Base-by-base conservation (phyloP, 2,797 vertebrate genomes). In the Hafferia zeledoni region DNA sequence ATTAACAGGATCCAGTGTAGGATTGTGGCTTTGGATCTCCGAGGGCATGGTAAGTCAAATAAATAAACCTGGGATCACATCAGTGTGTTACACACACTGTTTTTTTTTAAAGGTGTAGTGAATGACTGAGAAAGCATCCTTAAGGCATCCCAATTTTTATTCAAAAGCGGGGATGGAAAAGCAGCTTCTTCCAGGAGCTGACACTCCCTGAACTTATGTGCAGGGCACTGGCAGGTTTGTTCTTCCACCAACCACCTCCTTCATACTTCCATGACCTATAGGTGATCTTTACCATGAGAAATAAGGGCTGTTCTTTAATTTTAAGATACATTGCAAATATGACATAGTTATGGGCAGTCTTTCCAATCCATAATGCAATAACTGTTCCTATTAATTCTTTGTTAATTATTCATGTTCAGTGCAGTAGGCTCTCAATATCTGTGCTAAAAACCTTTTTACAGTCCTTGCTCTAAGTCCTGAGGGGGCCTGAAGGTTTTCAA, bases 11-110 rank as follows among this genome's bases (percentile, higher is more conserved):
- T 99, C 97, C 98, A 98, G 83, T 99, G 99, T 93, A 98, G 99
- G 95, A 99, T 99, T 84, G 99, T 99, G 96, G 99, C 99, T 55
- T 97, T 99, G 97, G 99, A 99, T 97, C 98, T 99, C 63, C 97
- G 99, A 95, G 98, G 98, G 96, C 99, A 99, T 37, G 99, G 99
- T 99, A 97, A 98, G 98, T 92, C 68, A 44, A 22, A 92, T 15
- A 63, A 77, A 88, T 61, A 46, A 7, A 47, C 13, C 24, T 30
- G 8, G 59, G 33, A 41, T 61, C 35, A 5, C 17, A 4, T 13
- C 28, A 28, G 46, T 0, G 0, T 7, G 19, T 56, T 49, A 18
- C 22, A 18, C 0, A 0, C 50, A 67, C n/a, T 20, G 2, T 0
- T 8, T 35, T 52, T 52, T 37, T 61, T 53, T 23, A n/a, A 71